Conservation (phyloP, 2,113 vertebrate genomes). For the Sinosuthora webbiana region DNA sequence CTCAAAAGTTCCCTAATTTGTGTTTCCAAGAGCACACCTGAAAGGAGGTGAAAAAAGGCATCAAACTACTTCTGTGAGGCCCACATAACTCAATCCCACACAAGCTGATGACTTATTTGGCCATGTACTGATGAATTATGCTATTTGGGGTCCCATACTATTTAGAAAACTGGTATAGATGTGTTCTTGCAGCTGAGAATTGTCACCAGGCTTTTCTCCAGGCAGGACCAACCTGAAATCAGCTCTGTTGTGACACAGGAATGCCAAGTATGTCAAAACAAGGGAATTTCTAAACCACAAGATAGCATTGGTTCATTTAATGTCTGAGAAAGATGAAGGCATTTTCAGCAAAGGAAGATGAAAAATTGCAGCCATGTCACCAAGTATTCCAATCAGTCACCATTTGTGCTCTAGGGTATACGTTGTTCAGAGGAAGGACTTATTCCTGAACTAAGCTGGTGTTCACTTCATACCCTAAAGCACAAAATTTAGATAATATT, state of each 20-base stretch:
- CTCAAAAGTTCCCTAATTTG: background rate
- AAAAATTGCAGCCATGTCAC: background rate
- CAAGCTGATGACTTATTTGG: background rate
- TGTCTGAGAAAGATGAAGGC: background rate
- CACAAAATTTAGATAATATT: background rate
- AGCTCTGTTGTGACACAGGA: background rate
- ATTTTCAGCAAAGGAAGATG: background rate
- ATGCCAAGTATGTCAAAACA: background rate
- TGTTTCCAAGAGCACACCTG: rapidly evolving
- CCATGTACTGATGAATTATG: background rate
- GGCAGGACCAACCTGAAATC: background rate
- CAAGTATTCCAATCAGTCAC: background rate
- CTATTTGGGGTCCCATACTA: rapidly evolving
- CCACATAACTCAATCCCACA: background rate
- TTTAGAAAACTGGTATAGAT: background rate
- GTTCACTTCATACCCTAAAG: background rate
- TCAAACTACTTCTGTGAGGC: background rate
- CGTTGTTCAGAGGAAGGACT: background rate
- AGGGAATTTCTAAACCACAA: background rate
- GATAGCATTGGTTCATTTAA: background rate
- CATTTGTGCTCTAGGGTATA: background rate
- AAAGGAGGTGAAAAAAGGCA: background rate
- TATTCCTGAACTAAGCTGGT: background rate
- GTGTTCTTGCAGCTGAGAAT: background rate
- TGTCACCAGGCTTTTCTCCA: background rate